Conservation (phyloP, 92 coral and sea anemone genomes). For the Nematostella vectensis region DNA sequence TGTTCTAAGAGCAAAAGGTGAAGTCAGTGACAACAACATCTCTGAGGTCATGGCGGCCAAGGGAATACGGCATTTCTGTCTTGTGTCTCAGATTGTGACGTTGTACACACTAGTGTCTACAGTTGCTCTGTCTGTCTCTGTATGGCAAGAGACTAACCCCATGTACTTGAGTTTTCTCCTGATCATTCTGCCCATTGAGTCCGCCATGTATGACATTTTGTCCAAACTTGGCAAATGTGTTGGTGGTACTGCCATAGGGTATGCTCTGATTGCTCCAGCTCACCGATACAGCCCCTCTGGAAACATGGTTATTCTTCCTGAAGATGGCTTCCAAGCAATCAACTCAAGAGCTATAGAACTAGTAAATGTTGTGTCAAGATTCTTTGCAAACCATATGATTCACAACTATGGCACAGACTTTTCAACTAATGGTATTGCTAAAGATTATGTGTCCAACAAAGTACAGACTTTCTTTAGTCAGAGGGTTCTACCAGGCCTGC, state of each 20-base stretch:
- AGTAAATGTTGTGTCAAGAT: constrained; percentile 60
- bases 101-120: constrained; percentile 74
- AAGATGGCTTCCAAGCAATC: constrained; percentile 63
- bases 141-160: constrained; percentile 80
- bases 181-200: constrained; percentile 80
- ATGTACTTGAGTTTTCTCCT: constrained; percentile 71
- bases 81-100: constrained; percentile 82
- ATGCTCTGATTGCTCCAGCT: constrained; percentile 90
- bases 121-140: constrained; percentile 48
- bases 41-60: constrained; percentile 89
- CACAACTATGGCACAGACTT: constrained; percentile 96
- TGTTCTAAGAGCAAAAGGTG: constrained; percentile 61
- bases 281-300: constrained; percentile 75
- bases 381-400: constrained; percentile 85
- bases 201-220: constrained; percentile 67
- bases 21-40: constrained; percentile 66
- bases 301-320: constrained; percentile 56
- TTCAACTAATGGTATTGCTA: constrained; percentile 82
- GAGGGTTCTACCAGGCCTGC: constrained; percentile 77
- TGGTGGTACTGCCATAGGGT: constrained; percentile 98
- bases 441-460: constrained; percentile 65
- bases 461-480: constrained; percentile 79
- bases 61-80: constrained; percentile 88
- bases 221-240: constrained; percentile 88
- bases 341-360: constrained; percentile 82